These are phyloP conservation scores for Myopa tessellatipennis DNA, from an alignment of 2,888 invertebrate genomes.

Conservation along the genomic window DNA sequence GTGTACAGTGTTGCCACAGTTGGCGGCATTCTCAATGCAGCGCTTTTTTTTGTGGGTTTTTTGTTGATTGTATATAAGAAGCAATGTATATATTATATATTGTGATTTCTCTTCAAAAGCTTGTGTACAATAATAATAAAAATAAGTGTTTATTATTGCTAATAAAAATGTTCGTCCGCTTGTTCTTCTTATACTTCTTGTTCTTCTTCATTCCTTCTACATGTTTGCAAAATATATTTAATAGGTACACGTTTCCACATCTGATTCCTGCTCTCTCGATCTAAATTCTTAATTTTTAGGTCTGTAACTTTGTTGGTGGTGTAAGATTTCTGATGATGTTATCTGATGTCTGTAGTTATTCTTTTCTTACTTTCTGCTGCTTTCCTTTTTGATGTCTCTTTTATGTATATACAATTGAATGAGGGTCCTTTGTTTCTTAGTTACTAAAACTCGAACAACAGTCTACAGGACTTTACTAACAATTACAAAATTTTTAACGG, in stretches of 20 bases:
- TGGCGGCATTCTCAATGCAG: background rate
- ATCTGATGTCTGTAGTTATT: background rate
- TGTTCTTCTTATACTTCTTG: background rate
- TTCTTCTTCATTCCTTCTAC: background rate
- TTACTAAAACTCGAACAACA: no score
- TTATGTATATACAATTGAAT: constrained; percentile 8
- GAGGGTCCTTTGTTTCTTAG: background rate
- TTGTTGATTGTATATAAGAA: constrained; percentile 26
- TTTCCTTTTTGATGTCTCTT: background rate
- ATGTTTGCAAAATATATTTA: constrained; percentile 34
- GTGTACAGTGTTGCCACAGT: constrained; percentile 9
- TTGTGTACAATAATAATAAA: constrained; percentile 24
- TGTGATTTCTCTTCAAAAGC: background rate
- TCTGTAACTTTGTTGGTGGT: background rate
- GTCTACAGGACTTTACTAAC: no score
- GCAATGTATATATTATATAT: constrained; percentile 32
- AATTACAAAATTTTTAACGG: no score
- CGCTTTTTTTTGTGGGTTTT: background rate
- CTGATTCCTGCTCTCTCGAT: constrained; percentile 26
- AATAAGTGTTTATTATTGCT: constrained; percentile 1
- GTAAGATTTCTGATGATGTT: background rate
- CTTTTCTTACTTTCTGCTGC: background rate
- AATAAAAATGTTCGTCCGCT: constrained; percentile 1
- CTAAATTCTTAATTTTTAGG: background rate
- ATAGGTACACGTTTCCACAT: constrained; percentile 39